Base-by-base conservation (phyloP, 2,797 vertebrate genomes). In the Pangasius sanitwongsei region DNA sequence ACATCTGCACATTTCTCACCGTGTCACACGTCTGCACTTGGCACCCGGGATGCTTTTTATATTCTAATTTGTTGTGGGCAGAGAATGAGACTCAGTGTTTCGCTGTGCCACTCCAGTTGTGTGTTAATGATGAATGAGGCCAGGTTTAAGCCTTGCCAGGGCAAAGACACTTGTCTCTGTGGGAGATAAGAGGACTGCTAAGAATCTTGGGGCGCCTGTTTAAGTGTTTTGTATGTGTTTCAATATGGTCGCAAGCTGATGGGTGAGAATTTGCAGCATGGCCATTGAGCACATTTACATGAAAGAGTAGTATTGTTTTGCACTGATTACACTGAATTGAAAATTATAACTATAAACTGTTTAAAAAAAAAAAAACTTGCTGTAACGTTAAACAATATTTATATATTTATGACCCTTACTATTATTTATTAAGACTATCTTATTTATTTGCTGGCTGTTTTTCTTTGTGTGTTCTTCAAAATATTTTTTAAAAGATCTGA, bases 1-100 rank as follows among this genome's bases (percentile, higher is more conserved):
- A 93, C 95, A 89, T 96, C 96, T 96, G 96, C 94, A 93, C 89
- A 89, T 92, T 95, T 97, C 96, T 96, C 96, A 96, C 93, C 92
- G 85, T 88, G 88, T 87, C 90, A 31, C 92, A 90, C 77, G 82
- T 86, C 89, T 91, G 74, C 88, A 74, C 89, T 92, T 28, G 89
- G 87, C 87, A 88, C 69, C 44, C 59, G 7, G 88, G 91, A 85
- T 44, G 89, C 95, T 94, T 95, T 96, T 93, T 95, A 95, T 95
- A 96, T 96, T 96, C 88, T 93, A 95, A 96, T 96, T 94, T 91
- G 91, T 93, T 93, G 91, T 94, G 84, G 91, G 92, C 91, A 89
- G 90, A 94, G 94, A 95, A 95, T 93, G 67, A 88, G 92, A 92
- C 78, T 86, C 88, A 92, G 94, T 94, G 92, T 94, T 86, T 90